phyloP scores from a whole-genome alignment of 2,113 vertebrate species.

The Salvelinus alpinus region DNA sequence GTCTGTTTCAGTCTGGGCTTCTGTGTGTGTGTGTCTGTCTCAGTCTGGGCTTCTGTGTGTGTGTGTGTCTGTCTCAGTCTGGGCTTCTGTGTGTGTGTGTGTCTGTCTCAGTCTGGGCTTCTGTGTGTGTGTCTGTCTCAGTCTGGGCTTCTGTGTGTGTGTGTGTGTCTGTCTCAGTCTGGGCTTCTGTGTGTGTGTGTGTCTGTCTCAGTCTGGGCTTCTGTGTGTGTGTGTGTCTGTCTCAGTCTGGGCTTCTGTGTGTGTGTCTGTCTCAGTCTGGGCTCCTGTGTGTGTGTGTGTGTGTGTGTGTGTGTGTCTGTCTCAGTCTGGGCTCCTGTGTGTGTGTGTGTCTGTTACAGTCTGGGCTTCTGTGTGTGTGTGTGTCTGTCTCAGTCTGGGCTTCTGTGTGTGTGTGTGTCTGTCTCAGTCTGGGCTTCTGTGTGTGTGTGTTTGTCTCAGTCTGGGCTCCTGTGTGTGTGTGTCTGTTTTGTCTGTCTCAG shows the following conservation, averaged over 20 bases:
- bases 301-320: background rate
- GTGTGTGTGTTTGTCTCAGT: background rate
- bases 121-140: background rate
- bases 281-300: background rate
- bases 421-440: slow-evolving; percentile 18
- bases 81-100: too few species aligned
- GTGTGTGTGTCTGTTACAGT: background rate
- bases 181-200: background rate
- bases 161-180: background rate
- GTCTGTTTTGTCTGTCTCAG: background rate
- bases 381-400: background rate
- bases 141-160: background rate
- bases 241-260: background rate
- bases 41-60: too few species aligned
- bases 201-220: slow-evolving; percentile 19
- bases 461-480: background rate
- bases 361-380: background rate
- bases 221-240: background rate
- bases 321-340: background rate
- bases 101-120: too few species aligned
- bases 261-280: background rate
- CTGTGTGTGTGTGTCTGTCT: background rate
- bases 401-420: background rate
- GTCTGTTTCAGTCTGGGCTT: background rate
- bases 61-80: too few species aligned